Percentiles rank a stretch among this genome's conserved stretches.
Evolutionary conservation across 2,113 vertebrate genomes (phyloP).

Genomic region (Dissostichus mawsoni): DNA sequence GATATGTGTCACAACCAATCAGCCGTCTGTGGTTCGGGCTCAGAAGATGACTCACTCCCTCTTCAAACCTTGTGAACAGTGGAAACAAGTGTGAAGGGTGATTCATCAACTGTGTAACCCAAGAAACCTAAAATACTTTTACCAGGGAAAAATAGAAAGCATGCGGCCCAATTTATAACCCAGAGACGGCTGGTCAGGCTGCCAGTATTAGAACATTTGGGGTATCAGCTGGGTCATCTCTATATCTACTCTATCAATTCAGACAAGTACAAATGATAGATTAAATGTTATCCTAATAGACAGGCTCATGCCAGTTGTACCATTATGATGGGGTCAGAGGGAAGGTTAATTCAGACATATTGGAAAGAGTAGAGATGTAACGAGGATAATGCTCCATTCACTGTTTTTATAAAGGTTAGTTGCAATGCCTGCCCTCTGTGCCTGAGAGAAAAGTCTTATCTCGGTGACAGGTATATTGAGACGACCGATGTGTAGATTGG

Average conservation of each 20-base stretch:
- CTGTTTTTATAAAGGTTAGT: conserved; percentile 47
- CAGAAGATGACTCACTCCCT: conserved; percentile 34
- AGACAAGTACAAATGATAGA: not conserved
- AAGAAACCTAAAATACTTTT: too few species aligned
- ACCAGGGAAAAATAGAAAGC: too few species aligned
- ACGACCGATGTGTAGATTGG: conserved; percentile 39
- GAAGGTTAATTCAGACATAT: conserved; percentile 54
- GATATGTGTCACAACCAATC: conserved; percentile 31
- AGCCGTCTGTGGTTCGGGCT: conserved; percentile 4
- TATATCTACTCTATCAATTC: not conserved
- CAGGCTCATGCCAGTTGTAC: not conserved
- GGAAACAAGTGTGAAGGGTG: not conserved
- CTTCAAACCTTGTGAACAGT: conserved; percentile 21
- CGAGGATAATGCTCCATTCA: conserved; percentile 26
- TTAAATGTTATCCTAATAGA: conserved; percentile 2
- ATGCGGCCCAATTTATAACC: not conserved
- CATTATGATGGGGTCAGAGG: conserved; percentile 20
- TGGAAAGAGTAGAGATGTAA: conserved; percentile 32
- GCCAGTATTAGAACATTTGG: conserved; percentile 1
- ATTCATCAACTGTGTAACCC: not conserved
- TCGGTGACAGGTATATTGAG: conserved; percentile 43
- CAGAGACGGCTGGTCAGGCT: not conserved
- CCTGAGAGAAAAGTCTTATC: conserved; percentile 53
- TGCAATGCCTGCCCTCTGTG: not conserved
- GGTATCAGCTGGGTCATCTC: conserved; percentile 24